A percentile compares a stretch with the other conserved stretches of the same genome.
phyloP scores from a whole-genome alignment of 2,888 invertebrate genomes.

The Hymenopus coronatus region DNA sequence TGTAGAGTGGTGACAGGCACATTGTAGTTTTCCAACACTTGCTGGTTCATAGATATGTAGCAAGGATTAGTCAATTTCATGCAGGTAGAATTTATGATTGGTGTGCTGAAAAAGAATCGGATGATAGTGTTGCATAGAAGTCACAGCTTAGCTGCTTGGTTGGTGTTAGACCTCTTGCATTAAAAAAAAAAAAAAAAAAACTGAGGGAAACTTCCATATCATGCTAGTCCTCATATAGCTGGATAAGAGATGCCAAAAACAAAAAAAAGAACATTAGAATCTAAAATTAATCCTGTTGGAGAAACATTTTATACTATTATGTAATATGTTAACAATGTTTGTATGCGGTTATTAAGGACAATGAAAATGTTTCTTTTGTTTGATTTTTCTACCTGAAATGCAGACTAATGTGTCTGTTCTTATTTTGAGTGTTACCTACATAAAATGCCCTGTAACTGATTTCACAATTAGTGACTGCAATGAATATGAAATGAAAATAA shows the following conservation, averaged over 20 bases:
- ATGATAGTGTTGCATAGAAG: conserved; percentile 15
- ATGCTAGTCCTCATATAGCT: conserved; percentile 29
- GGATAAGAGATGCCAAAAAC: conserved; percentile 15
- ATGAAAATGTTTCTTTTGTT: neutral
- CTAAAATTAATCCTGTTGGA: neutral
- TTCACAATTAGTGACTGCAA: neutral
- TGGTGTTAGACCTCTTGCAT: conserved; percentile 9
- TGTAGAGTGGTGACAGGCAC: neutral
- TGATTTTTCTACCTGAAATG: neutral
- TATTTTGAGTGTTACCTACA: neutral
- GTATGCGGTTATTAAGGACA: neutral
- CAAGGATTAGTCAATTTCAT: neutral
- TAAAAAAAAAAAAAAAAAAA: too few species aligned
- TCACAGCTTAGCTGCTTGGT: conserved; percentile 18
- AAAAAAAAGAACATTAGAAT: neutral
- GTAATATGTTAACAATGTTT: neutral
- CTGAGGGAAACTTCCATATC: conserved; percentile 30
- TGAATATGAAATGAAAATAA: neutral
- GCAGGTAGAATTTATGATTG: conserved; percentile 1
- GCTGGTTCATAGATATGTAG: neutral
- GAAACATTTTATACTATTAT: conserved; percentile 1
- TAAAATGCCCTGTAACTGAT: neutral
- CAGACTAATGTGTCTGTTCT: neutral
- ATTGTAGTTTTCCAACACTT: neutral
- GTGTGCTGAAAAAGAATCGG: conserved; percentile 9